phyloP scores from a whole-genome alignment of 1,140 invertebrate genomes.

The Drosophila novamexicana region DNA sequence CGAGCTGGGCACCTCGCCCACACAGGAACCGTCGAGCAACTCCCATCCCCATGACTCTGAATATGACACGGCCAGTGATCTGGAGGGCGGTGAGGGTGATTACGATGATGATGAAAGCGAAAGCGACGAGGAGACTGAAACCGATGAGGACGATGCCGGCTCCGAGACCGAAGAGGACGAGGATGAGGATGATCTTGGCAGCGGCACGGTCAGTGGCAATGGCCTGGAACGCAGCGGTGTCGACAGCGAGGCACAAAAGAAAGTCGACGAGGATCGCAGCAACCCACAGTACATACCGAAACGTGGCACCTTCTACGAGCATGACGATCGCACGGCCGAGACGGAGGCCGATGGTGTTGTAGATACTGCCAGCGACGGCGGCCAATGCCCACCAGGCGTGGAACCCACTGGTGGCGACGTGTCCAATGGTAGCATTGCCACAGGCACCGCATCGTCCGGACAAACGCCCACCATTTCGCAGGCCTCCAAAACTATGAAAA shows the following conservation, averaged over 20 bases:
- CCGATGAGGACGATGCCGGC: conserved; percentile 84
- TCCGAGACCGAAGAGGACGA: conserved; percentile 84
- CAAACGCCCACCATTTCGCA: conserved; percentile 67
- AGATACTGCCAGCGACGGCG: conserved; percentile 43
- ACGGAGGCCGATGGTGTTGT: conserved; percentile 83
- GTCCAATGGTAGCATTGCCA: conserved; percentile 53
- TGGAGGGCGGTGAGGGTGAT: conserved; percentile 84
- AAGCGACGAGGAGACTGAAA: conserved; percentile 80
- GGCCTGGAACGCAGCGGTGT: conserved; percentile 85
- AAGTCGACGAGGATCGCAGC: conserved; percentile 96
- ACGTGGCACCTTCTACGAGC: conserved; percentile 97
- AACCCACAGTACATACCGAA: conserved; percentile 99
- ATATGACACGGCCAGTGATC: conserved; percentile 81
- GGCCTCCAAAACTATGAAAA: conserved; percentile 85
- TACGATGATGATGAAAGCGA: conserved; percentile 69
- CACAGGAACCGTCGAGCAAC: conserved; percentile 74
- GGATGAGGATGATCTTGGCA: conserved; percentile 85
- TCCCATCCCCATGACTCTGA: conserved; percentile 83
- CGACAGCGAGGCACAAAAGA: conserved; percentile 87
- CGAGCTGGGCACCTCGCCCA: conserved; percentile 72
- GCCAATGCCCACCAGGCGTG: conserved; percentile 8
- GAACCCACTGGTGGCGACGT: conserved; percentile 47
- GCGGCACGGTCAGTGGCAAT: conserved; percentile 83
- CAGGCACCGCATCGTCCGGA: conserved; percentile 41
- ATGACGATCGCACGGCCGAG: conserved; percentile 94